Evolutionary conservation across 2,113 vertebrate species (phyloP).

Genomic region (Lutjanus erythropterus): DNA sequence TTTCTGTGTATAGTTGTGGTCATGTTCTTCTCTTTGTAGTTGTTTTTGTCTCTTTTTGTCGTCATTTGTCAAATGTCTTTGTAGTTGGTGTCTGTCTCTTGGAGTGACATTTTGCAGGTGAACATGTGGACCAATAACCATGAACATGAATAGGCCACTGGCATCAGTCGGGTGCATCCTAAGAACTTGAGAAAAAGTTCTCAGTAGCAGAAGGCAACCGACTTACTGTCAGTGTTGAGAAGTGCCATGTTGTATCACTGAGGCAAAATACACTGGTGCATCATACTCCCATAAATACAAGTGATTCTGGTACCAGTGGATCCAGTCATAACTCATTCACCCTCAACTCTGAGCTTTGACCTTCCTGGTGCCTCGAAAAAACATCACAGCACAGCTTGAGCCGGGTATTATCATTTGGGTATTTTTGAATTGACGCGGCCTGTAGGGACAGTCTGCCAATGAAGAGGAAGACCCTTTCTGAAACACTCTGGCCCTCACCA

Average conservation of each 20-base stretch:
- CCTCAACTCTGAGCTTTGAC: conserved; percentile 38
- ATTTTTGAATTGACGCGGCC: conserved; percentile 61
- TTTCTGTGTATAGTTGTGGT: too few species aligned
- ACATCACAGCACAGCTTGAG: conserved; percentile 48
- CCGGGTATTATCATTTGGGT: conserved; percentile 52
- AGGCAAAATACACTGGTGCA: neutral
- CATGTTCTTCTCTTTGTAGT: too few species aligned
- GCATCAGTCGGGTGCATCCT: neutral
- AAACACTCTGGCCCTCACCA: conserved; percentile 46
- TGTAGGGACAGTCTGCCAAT: conserved; percentile 62
- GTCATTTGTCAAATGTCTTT: too few species aligned
- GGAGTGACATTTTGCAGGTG: too few species aligned
- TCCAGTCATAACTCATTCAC: neutral
- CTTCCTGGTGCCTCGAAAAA: conserved; percentile 49
- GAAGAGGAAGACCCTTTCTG: conserved; percentile 49
- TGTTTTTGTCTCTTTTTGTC: too few species aligned
- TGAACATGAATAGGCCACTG: neutral
- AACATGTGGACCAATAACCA: too few species aligned
- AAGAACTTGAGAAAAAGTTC: neutral
- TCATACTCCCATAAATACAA: neutral
- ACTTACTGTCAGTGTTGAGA: neutral
- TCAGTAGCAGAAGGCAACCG: too few species aligned
- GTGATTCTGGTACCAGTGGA: neutral
- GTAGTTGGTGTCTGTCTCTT: too few species aligned
- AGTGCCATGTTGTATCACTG: neutral